These are phyloP conservation scores for Tromatobia lineatoria DNA, from an alignment of 2,888 invertebrate species.

Conservation along the genomic window DNA sequence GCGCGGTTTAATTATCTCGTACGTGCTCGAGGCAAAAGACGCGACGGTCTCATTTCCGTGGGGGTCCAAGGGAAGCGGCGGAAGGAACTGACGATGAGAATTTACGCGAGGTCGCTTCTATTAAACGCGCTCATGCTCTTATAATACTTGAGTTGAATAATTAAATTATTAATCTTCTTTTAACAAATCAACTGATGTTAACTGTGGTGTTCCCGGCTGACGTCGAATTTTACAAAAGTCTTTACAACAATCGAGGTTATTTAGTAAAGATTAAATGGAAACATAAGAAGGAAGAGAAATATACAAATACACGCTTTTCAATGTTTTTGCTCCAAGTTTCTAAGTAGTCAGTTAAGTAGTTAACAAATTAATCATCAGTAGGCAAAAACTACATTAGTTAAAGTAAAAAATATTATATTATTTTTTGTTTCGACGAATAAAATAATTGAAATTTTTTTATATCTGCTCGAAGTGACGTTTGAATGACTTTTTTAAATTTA, in stretches of 20 bases:
- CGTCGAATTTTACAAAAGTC: neutral
- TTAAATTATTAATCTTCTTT: neutral
- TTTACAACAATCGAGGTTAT: neutral
- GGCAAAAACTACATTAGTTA: too few relatives aligned
- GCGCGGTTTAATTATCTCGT: conserved; percentile 74
- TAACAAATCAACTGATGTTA: neutral
- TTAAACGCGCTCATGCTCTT: conserved; percentile 14
- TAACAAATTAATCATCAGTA: too few relatives aligned
- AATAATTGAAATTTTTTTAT: too few relatives aligned
- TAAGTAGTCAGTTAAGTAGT: too few relatives aligned
- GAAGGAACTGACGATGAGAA: conserved; percentile 54
- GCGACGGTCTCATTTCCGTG: conserved; percentile 57
- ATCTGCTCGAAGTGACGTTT: too few relatives aligned
- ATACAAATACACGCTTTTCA: too few relatives aligned
- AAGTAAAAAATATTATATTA: too few relatives aligned
- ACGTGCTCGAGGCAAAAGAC: conserved; percentile 68
- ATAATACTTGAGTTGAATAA: neutral
- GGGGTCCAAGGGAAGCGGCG: neutral
- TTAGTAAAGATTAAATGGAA: neutral
- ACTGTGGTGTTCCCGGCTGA: neutral
- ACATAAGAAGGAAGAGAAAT: neutral
- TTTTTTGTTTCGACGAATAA: too few relatives aligned
- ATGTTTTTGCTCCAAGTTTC: too few relatives aligned
- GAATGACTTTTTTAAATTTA: too few relatives aligned
- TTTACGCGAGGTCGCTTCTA: conserved; percentile 40